Evolutionary conservation across 2,888 invertebrate genomes (phyloP).

Genomic region (Chrysomela aeneicollis): DNA sequence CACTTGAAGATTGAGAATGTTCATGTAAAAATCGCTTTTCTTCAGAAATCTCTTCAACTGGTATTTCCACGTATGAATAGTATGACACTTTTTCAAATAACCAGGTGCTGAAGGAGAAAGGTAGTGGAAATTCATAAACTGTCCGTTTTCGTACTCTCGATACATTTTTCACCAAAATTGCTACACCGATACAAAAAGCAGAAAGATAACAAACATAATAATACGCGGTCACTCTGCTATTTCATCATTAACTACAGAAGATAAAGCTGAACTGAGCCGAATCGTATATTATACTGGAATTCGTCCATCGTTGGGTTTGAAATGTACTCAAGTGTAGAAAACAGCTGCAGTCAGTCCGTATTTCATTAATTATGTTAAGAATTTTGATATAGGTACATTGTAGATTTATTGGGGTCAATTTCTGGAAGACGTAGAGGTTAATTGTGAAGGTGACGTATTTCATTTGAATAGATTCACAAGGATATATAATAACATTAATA

Average conservation of each 20-base stretch:
- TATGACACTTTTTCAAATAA: slow-evolving; percentile 53
- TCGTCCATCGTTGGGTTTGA: slow-evolving; percentile 27
- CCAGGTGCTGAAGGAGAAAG: slow-evolving; percentile 52
- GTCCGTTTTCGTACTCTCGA: slow-evolving; percentile 40
- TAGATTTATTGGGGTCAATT: slow-evolving; percentile 30
- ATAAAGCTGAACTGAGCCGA: slow-evolving; percentile 33
- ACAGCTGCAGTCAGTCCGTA: slow-evolving; percentile 38
- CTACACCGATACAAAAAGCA: slow-evolving; percentile 5
- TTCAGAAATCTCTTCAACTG: slow-evolving; percentile 53
- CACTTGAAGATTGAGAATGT: slow-evolving; percentile 46
- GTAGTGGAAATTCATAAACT: slow-evolving; percentile 42
- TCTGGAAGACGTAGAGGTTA: slow-evolving; percentile 24
- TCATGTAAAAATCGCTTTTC: slow-evolving; percentile 47
- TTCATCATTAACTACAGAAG: slow-evolving; percentile 28
- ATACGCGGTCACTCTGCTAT: not conserved
- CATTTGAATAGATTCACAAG: too few species aligned
- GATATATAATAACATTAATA: too few species aligned
- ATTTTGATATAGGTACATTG: slow-evolving; percentile 13
- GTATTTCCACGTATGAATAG: slow-evolving; percentile 53
- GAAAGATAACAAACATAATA: slow-evolving; percentile 12
- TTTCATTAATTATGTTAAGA: slow-evolving; percentile 18
- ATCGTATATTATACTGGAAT: slow-evolving; percentile 28
- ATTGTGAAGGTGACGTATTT: not conserved
- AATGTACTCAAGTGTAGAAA: slow-evolving; percentile 44
- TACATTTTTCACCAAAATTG: slow-evolving; percentile 37